These are phyloP conservation scores for Thecophora atra DNA, from an alignment of 2,888 invertebrate genomes.

Conservation along the genomic window DNA sequence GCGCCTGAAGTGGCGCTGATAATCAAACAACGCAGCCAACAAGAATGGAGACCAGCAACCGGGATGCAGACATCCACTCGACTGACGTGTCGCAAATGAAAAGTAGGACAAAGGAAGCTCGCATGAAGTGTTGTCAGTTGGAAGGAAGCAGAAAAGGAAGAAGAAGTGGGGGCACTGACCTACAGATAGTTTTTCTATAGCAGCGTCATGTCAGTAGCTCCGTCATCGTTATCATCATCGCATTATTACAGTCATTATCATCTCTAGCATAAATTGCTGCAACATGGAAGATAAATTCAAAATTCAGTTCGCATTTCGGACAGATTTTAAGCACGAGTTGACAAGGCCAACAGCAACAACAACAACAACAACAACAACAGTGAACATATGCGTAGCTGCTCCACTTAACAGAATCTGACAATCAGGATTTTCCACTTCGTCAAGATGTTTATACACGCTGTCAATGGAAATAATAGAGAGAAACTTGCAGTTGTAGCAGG, in stretches of 20 bases:
- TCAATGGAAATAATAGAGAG: neutral
- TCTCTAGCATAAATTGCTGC: neutral
- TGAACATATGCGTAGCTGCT: slow-evolving; percentile 8
- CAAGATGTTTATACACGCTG: no score
- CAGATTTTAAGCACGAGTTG: slow-evolving; percentile 25
- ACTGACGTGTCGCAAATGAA: no score
- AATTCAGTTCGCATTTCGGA: slow-evolving; percentile 9
- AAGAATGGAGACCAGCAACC: neutral
- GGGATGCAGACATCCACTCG: neutral
- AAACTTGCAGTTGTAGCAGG: neutral
- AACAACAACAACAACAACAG: neutral
- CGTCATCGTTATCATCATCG: neutral
- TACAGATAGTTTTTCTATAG: no score
- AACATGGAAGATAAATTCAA: neutral
- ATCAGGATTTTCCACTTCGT: neutral
- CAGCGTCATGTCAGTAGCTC: neutral
- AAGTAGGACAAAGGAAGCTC: no score
- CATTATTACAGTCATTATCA: neutral
- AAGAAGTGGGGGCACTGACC: no score
- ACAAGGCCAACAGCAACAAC: slow-evolving; percentile 15
- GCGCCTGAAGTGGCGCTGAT: neutral
- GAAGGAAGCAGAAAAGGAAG: no score
- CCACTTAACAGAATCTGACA: slow-evolving; percentile 28
- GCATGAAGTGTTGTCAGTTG: no score
- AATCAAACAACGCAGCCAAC: neutral